Base-by-base conservation (phyloP, 1,140 invertebrate genomes). In the Drosophila biarmipes region DNA sequence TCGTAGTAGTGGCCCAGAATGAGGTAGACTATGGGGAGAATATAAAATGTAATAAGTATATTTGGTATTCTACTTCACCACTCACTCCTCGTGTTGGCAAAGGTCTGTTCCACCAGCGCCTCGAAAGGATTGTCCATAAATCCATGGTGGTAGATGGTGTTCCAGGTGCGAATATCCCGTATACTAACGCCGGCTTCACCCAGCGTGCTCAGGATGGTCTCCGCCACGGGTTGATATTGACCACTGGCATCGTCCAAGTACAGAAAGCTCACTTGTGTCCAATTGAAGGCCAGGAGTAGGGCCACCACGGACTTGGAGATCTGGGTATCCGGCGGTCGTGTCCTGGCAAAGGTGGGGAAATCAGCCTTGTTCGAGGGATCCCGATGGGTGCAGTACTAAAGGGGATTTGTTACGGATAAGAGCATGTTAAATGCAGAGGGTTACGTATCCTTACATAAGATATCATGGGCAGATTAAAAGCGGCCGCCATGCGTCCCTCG, bases 321-420 rank as follows among this genome's bases (percentile, higher is more conserved):
- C 91, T 98, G 97, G 15, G 96, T 97, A 82, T 98, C 97, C 0
- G 98, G 98, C 0, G 98, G 98, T 46, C 97, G 94, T 0, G 98
- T 99, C 53, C 98, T 93, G 0, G 97, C 97, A 92, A 99, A 99
- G 4, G 98, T 99, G 12, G 97, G 95, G 92, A 97, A 99, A 72
- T 96, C 94, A 11, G 92, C 92, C 91, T 98, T 98, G 92, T 98
- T 96, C 5, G 97, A 97, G 21, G 96, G 96, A 80, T 96, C 96
- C 48, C 95, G 95, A 92, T 97, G 95, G 4, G 96, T 96, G 91
- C 97, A 98, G 91, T 96, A 98, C 97, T 98, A 93, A 1, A 31
- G 11, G 59, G 12, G 19, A 14, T 48, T 27, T n/a, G n/a, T n/a
- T n/a, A n/a, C n/a, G n/a, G n/a, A n/a, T n/a, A n/a, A n/a, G n/a